Evolutionary conservation across 2,797 vertebrate species (phyloP), one percentile per base, ranked within the genome.

Genomic region (Pitangus sulphuratus): DNA sequence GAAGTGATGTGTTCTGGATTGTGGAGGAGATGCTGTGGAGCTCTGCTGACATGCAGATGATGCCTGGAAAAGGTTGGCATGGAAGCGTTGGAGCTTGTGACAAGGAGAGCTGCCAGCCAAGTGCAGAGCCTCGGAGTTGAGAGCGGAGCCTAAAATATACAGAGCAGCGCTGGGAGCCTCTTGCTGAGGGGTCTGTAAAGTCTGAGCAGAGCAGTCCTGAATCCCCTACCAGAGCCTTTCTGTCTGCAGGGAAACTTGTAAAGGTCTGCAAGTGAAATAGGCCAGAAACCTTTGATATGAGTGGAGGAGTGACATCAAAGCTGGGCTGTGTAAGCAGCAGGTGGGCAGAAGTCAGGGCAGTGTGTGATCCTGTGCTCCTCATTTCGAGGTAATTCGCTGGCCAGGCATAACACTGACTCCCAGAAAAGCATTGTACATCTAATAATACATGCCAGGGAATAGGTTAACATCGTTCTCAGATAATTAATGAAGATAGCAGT

Each of bases 21-120:
- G 88, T 90, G 62, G 28, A 84, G 84, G 45, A 10, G n/a, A 7
- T 61, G 79, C 79, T 57, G 64, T 31, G 68, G 45, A 66, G 60
- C 31, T 18, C 84, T 79, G 65, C 77, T 91, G 94, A 78, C 66
- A 79, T 21, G 50, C 58, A 87, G 57, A 83, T 95, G 95, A 92
- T 31, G 68, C 87, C 86, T 88, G 93, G 70, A 82, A 87, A 87
- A 90, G 86, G 88, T 89, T 96, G 90, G 93, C 91, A 31, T 42
- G 74, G 77, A 84, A 95, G 50, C 3, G 0, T 11, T 28, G 58
- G 74, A 87, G 81, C 94, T 93, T 86, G 90, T 92, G 94, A 91
- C 33, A 10, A 72, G 82, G 54, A 65, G 78, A 74, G 74, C 84
- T 92, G 93, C 86, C 77, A 89, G 88, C 30, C 47, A 35, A 88